phyloP scores from a whole-genome alignment of 2,888 invertebrate genomes.

The Noctua comes region DNA sequence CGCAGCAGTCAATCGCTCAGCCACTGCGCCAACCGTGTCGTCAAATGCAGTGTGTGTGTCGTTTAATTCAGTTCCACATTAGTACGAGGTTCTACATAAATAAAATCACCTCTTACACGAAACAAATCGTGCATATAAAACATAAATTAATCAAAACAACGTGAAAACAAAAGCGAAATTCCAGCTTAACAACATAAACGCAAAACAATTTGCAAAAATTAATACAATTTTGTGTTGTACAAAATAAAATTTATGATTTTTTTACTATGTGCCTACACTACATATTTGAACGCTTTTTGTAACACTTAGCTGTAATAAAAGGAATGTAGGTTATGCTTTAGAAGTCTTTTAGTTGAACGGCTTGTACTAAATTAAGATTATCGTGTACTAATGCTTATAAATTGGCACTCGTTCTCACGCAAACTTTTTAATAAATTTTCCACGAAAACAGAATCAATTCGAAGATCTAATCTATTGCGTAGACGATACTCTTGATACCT shows the following conservation, averaged over 20 bases:
- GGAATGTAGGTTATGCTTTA: constrained; percentile 19
- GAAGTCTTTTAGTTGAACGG: constrained; percentile 22
- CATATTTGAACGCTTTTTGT: constrained; percentile 19
- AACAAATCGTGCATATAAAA: constrained; percentile 22
- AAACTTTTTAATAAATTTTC: constrained; percentile 19
- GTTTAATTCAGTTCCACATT: background rate
- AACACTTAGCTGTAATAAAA: constrained; percentile 23
- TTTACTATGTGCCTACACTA: constrained; percentile 41
- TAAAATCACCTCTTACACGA: constrained; percentile 3
- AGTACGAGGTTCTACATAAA: background rate
- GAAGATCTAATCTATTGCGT: constrained; percentile 6
- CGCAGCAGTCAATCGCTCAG: too few relatives aligned
- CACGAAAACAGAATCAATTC: constrained; percentile 17
- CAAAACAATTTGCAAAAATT: constrained; percentile 48
- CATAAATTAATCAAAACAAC: constrained; percentile 32
- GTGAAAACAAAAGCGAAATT: constrained; percentile 27
- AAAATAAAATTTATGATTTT: constrained; percentile 16
- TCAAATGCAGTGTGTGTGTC: too few relatives aligned
- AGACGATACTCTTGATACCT: background rate
- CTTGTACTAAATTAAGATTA: constrained; percentile 50
- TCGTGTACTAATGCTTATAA: constrained; percentile 51
- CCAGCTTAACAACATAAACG: constrained; percentile 20
- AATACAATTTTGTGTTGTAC: constrained; percentile 25
- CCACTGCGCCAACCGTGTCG: too few relatives aligned
- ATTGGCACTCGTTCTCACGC: constrained; percentile 49